A percentile compares a stretch with the other conserved stretches of the same genome.
Evolutionary conservation across 2,888 invertebrate species (phyloP).

Genomic region (Hypena proboscidalis): DNA sequence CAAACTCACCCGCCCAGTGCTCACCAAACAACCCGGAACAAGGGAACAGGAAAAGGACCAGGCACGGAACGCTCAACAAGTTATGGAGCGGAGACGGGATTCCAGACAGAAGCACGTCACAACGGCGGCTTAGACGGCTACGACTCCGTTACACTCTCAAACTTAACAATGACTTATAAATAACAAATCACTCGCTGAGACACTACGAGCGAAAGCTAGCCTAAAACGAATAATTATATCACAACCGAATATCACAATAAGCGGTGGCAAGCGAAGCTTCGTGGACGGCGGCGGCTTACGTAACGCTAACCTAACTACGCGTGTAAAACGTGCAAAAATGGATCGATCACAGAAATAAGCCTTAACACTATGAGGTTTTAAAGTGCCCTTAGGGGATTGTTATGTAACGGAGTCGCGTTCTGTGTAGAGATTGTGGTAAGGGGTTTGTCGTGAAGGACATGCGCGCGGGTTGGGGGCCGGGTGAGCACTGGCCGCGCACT

Average conservation of each 20-base stretch:
- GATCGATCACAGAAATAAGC: conserved; percentile 83
- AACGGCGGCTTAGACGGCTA: conserved; percentile 55
- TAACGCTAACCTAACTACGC: conserved; percentile 77
- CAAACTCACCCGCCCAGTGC: conserved; percentile 50
- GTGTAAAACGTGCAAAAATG: conserved; percentile 80
- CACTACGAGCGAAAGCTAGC: conserved; percentile 80
- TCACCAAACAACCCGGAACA: conserved; percentile 55
- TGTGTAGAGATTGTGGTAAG: conserved; percentile 64
- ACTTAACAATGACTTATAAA: conserved; percentile 31
- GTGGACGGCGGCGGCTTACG: conserved; percentile 84
- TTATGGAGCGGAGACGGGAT: conserved; percentile 40
- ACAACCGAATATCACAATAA: conserved; percentile 84
- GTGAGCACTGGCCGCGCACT: conserved; percentile 73
- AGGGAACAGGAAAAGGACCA: conserved; percentile 38
- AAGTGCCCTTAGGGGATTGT: conserved; percentile 63
- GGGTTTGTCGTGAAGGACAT: conserved; percentile 68
- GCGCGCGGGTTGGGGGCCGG: conserved; percentile 75
- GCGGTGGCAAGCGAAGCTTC: conserved; percentile 83
- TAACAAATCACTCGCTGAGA: conserved; percentile 35
- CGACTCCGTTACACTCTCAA: conserved; percentile 55
- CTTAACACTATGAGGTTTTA: conserved; percentile 75
- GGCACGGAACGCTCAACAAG: conserved; percentile 55
- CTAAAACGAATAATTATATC: conserved; percentile 75
- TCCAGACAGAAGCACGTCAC: conserved; percentile 46
- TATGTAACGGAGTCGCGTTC: conserved; percentile 79